These are phyloP conservation scores for Sesamia nonagrioides DNA, from an alignment of 1,140 invertebrate species.

Conservation along the genomic window DNA sequence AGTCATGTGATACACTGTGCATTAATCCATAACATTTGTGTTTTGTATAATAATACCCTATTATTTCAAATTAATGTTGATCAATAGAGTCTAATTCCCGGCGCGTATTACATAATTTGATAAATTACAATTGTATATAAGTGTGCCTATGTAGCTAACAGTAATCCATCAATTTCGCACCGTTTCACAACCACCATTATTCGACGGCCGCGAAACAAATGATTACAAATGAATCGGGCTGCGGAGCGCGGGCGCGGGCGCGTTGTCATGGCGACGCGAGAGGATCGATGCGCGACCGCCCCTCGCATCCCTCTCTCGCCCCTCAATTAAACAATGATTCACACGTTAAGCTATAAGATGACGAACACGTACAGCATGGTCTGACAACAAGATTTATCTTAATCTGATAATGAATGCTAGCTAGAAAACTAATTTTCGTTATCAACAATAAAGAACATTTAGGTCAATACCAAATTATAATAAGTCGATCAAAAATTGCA, in stretches of 20 bases:
- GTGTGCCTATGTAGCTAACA: conserved; percentile 9
- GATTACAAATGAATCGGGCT: conserved; percentile 85
- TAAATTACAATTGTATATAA: conserved; percentile 48
- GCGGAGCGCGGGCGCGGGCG: conserved; percentile 61
- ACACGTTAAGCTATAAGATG: conserved; percentile 73
- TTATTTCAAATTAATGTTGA: not conserved
- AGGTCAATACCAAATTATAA: not conserved
- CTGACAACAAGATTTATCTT: conserved; percentile 30
- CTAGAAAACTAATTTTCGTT: not conserved
- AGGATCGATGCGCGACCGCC: conserved; percentile 79
- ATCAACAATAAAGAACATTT: not conserved
- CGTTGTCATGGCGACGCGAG: conserved; percentile 81
- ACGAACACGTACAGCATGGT: conserved; percentile 62
- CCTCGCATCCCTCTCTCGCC: conserved; percentile 59
- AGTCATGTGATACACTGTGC: not conserved
- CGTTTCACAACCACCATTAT: conserved; percentile 80
- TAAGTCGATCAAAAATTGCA: not conserved
- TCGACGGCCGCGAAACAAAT: conserved; percentile 84
- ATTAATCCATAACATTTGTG: no score
- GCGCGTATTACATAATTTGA: conserved; percentile 31
- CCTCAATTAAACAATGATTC: conserved; percentile 86
- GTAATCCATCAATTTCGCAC: conserved; percentile 80
- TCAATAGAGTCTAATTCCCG: not conserved
- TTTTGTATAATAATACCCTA: not conserved
- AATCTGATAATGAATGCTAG: not conserved